Evolutionary conservation across 2,888 invertebrate species (phyloP).

Genomic region (Trypoxylon attenuatum): DNA sequence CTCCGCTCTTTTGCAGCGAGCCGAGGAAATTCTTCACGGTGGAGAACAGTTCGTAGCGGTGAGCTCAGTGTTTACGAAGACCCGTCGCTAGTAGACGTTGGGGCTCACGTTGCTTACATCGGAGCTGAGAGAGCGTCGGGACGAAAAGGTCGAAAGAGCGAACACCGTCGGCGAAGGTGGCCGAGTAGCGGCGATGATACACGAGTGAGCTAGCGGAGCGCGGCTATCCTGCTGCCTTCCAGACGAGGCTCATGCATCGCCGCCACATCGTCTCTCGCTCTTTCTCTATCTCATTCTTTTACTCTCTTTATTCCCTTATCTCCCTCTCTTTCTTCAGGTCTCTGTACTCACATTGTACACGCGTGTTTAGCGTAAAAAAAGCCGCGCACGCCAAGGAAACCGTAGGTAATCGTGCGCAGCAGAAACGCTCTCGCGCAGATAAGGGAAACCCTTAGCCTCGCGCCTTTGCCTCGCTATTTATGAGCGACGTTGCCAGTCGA

Average conservation of each 20-base stretch:
- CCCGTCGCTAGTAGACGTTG: conserved; percentile 44
- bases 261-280: too few species aligned
- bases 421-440: conserved; percentile 58
- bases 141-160: conserved; percentile 60
- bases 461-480: conserved; percentile 46
- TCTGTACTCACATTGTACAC: too few species aligned
- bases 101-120: conserved; percentile 35
- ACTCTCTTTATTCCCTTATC: too few species aligned
- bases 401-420: conserved; percentile 56
- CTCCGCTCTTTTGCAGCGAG: neutral
- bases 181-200: conserved; percentile 29
- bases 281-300: too few species aligned
- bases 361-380: conserved; percentile 2
- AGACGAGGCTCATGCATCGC: too few species aligned
- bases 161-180: conserved; percentile 48
- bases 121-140: conserved; percentile 28
- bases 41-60: conserved; percentile 15
- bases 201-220: neutral
- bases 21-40: neutral
- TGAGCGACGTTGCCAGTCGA: conserved; percentile 41
- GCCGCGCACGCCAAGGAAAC: conserved; percentile 34
- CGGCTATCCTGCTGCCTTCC: too few species aligned
- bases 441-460: conserved; percentile 56
- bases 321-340: too few species aligned
- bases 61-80: conserved; percentile 50